Base-by-base conservation (phyloP, 1,140 invertebrate species). In the Pseudomyrmex gracilis region DNA sequence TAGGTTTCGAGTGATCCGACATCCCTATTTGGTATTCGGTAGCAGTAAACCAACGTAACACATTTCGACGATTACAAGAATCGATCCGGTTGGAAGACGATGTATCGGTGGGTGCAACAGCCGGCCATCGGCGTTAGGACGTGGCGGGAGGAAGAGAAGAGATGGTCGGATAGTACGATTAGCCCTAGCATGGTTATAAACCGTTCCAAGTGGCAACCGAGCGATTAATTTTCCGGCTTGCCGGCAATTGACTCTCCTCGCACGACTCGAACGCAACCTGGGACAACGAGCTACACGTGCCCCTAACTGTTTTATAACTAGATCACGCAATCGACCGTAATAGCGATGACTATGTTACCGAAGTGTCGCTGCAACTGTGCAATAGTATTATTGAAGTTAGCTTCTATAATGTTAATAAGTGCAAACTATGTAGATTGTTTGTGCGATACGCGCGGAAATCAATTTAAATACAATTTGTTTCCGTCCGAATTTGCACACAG, bases 211-310 rank as follows among this genome's bases (percentile, higher is more conserved):
- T 82, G 80, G 80, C 80, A 74, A 76, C 49, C 58, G 47, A 63
- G 24, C 80, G 80, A 82, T 82, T 74, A 82, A 82, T 82, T 82
- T 82, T 82, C 80, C 80, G 15, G 80, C 80, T 74, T 63, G 71
- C 80, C 60, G 58, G 68, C 71, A 74, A 82, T 82, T 82, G 70
- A 82, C 71, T 82, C 71, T 58, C 76, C 66, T 78, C n/a, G 76
- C 76, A 60, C 76, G 64, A 70, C 76, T 57, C 53, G 22, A 68
- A 70, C 51, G 64, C 76, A 78, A 66, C 24, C 53, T 58, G 66
- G 51, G 22, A 80, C 76, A 70, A 70, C 34, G 51, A 55, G 13
- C 61, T 70, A 58, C 76, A 78, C 53, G 64, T 78, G 76, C 76
- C 51, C 22, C 76, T 68, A 78, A 78, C 64, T 70, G 53, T 78